Percentiles rank a stretch among this genome's conserved stretches.
phyloP scores from a whole-genome alignment of 1,140 invertebrate genomes.

The Trachelipus rathkii region DNA sequence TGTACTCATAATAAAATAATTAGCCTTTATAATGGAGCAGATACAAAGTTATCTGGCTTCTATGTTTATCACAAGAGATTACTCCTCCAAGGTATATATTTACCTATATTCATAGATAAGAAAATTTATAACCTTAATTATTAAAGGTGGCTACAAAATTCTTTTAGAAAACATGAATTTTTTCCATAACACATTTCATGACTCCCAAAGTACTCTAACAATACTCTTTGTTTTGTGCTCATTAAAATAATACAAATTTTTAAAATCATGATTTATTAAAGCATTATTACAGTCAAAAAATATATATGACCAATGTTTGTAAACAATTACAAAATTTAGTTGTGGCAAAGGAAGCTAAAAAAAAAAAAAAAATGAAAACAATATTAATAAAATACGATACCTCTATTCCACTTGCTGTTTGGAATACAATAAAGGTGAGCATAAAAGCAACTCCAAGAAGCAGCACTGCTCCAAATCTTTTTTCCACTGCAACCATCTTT shows the following conservation, averaged over 20 bases:
- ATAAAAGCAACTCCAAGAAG: constrained; percentile 55
- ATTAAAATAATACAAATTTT: neutral
- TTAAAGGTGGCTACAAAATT: no score
- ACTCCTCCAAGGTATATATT: no score
- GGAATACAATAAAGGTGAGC: constrained; percentile 56
- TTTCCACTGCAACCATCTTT: neutral
- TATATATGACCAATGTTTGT: neutral
- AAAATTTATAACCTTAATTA: no score
- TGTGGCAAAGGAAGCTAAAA: neutral
- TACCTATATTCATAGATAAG: no score
- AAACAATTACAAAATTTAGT: no score
- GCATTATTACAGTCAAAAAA: neutral
- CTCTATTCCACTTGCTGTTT: constrained; percentile 55
- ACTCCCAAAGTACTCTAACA: neutral
- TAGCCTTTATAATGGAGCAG: no score
- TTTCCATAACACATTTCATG: no score
- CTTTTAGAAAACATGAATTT: no score
- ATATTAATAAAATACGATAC: constrained; percentile 35
- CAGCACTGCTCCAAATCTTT: constrained; percentile 50
- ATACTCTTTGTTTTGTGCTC: neutral
- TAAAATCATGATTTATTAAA: neutral
- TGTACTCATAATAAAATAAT: no score
- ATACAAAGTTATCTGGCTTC: no score
- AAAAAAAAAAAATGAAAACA: neutral
- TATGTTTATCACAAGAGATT: no score